Conservation (phyloP, 1,140 invertebrate species). For the Drosophila erecta region DNA sequence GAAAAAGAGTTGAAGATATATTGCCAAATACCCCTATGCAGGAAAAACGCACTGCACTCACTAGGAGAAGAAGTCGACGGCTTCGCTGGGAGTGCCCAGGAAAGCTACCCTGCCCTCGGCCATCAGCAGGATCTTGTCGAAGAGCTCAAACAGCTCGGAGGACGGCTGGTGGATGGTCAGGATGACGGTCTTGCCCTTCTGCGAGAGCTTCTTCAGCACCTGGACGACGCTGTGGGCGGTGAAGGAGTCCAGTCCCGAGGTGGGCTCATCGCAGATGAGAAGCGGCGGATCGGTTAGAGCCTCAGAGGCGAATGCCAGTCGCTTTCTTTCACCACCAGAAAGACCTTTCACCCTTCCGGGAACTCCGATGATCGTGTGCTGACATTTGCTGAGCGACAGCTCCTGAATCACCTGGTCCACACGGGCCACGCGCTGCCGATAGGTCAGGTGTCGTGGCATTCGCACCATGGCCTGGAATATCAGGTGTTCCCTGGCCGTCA, state of each 20-base stretch:
- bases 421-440: conserved; percentile 90
- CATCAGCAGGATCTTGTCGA: conserved; percentile 95
- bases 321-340: conserved; percentile 97
- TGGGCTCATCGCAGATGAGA: conserved; percentile 99
- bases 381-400: conserved; percentile 94
- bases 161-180: conserved; percentile 98
- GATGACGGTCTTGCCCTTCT: conserved; percentile 95
- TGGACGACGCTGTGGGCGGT: conserved; percentile 96
- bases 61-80: conserved; percentile 93
- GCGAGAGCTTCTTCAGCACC: conserved; percentile 91
- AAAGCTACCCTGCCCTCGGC: conserved; percentile 96
- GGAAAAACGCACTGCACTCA: conserved; percentile 84
- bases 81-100: conserved; percentile 92
- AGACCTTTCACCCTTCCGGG: conserved; percentile 95
- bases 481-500: conserved; percentile 96
- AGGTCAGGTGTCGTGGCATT: conserved; percentile 94
- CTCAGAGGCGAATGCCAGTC: conserved; percentile 98
- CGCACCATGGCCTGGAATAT: conserved; percentile 95
- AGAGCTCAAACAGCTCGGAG: conserved; percentile 96
- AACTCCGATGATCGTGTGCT: conserved; percentile 94
- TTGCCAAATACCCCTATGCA: too few relatives aligned
- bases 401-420: conserved; percentile 93
- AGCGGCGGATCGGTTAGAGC: conserved; percentile 97
- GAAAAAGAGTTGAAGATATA: neutral
- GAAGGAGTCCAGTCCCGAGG: conserved; percentile 94